Base-by-base conservation (phyloP, 2,888 invertebrate genomes). In the Xestia xanthographa region DNA sequence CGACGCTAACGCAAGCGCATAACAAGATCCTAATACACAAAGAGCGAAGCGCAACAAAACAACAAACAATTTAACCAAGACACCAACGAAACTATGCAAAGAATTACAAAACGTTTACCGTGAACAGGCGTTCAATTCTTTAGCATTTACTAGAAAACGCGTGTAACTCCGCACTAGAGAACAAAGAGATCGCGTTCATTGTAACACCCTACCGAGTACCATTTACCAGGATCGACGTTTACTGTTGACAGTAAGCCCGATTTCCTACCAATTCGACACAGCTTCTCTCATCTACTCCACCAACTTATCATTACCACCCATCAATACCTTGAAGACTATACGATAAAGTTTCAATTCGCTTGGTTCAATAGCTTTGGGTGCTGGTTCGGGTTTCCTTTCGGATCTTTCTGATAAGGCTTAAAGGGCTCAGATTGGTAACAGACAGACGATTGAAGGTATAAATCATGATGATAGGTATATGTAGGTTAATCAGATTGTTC, bases 181-280 rank as follows among this genome's bases (percentile, higher is more conserved):
- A 94, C 95, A 94, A 95, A 95, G 94, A 75, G 66, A 60, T 78
- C 65, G 74, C 79, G 80, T 89, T 77, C 88, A 88, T 90, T 88
- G 89, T 90, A 80, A 87, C 89, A 80, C 70, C 66, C 53, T 66
- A 65, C 79, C 71, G 67, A 82, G 75, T 66, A 83, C 80, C 80
- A 76, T 86, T 82, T 77, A 88, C 80, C 79, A 72, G 82, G 83
- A 86, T 86, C 80, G 74, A 93, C 95, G 92, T 95, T 94, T 95
- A 95, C 95, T 95, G 96, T 95, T 95, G 96, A 96, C 96, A 95
- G 94, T 96, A 94, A 96, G 95, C 86, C 93, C 95, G 93, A 95
- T 95, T 95, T 94, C 93, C 92, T 95, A 93, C 93, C 90, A 86
- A 94, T 95, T 94, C 91, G 95, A 91, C 88, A 88, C 92, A 93